Conservation (phyloP, 2,113 vertebrate species). For the Callocephalon fimbriatum region DNA sequence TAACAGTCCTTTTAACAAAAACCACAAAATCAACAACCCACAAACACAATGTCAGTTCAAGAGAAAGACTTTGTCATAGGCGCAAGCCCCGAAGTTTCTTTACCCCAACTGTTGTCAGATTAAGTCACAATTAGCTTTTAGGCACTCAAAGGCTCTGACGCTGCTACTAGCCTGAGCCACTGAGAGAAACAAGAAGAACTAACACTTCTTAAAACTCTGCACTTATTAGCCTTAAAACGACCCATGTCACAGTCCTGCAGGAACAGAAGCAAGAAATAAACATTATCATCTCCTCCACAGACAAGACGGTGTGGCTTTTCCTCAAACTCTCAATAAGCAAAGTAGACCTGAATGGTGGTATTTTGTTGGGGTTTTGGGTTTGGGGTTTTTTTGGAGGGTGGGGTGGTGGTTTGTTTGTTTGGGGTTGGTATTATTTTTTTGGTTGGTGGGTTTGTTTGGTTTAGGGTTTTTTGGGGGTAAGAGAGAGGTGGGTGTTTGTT, state of each 20-base stretch:
- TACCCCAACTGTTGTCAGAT: not conserved
- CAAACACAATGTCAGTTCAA: not conserved
- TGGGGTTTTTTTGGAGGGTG: not conserved
- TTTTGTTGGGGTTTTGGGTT: not conserved
- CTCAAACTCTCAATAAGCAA: not conserved
- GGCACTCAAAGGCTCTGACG: not conserved
- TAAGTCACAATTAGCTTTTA: not conserved
- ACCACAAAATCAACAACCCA: not conserved
- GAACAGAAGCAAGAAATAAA: not conserved
- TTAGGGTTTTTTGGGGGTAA: rapidly evolving
- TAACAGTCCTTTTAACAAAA: not conserved
- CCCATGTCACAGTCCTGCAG: not conserved
- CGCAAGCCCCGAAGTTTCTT: not conserved
- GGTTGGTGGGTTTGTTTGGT: not conserved
- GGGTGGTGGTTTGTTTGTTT: not conserved
- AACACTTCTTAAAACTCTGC: not conserved
- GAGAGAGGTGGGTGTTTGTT: too few species aligned
- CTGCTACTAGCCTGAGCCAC: not conserved
- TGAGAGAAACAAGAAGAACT: not conserved
- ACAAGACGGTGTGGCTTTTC: not conserved
- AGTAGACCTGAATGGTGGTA: not conserved
- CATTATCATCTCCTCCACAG: not conserved
- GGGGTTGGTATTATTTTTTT: not conserved
- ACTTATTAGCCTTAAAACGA: not conserved
- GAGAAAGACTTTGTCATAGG: not conserved